Evolutionary conservation across 2,888 invertebrate species (phyloP).

Genomic region (Agrochola macilenta): DNA sequence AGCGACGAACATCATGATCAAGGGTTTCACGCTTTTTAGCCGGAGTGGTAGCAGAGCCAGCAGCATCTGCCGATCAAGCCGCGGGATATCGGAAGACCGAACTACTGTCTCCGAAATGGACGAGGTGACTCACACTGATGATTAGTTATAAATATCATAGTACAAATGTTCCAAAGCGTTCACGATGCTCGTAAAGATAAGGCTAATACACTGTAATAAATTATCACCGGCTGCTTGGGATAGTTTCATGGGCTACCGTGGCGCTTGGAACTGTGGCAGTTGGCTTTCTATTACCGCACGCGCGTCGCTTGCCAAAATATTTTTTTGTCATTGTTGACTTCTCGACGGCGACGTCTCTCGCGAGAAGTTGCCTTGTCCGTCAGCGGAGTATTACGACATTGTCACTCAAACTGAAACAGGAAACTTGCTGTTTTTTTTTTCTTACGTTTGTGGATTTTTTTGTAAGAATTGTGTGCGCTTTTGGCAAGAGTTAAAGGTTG

Average conservation of each 20-base stretch:
- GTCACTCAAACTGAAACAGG: slow-evolving; percentile 78
- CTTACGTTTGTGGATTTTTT: slow-evolving; percentile 66
- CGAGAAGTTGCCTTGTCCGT: slow-evolving; percentile 78
- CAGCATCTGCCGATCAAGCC: slow-evolving; percentile 87
- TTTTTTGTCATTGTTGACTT: slow-evolving; percentile 83
- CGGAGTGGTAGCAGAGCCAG: slow-evolving; percentile 90
- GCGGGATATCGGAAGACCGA: slow-evolving; percentile 92
- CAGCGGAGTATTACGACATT: slow-evolving; percentile 72
- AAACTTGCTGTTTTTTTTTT: slow-evolving; percentile 74
- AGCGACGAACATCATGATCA: slow-evolving; percentile 95
- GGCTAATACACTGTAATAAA: slow-evolving; percentile 78
- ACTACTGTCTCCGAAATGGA: slow-evolving; percentile 92
- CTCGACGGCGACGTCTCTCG: slow-evolving; percentile 71
- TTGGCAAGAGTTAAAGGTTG: slow-evolving; percentile 74
- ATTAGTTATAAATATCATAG: slow-evolving; percentile 67
- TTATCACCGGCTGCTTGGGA: slow-evolving; percentile 74
- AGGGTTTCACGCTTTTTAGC: slow-evolving; percentile 93
- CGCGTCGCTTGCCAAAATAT: slow-evolving; percentile 81
- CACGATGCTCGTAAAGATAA: slow-evolving; percentile 72
- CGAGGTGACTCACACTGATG: slow-evolving; percentile 89
- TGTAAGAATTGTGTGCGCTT: slow-evolving; percentile 69
- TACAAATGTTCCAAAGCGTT: slow-evolving; percentile 68
- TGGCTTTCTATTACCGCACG: slow-evolving; percentile 73
- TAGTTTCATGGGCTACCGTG: slow-evolving; percentile 75
- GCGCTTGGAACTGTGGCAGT: slow-evolving; percentile 75